A percentile compares a stretch with the other conserved stretches of the same genome.
phyloP scores from a whole-genome alignment of 2,888 invertebrate species.

The Xiphydria camelus region DNA sequence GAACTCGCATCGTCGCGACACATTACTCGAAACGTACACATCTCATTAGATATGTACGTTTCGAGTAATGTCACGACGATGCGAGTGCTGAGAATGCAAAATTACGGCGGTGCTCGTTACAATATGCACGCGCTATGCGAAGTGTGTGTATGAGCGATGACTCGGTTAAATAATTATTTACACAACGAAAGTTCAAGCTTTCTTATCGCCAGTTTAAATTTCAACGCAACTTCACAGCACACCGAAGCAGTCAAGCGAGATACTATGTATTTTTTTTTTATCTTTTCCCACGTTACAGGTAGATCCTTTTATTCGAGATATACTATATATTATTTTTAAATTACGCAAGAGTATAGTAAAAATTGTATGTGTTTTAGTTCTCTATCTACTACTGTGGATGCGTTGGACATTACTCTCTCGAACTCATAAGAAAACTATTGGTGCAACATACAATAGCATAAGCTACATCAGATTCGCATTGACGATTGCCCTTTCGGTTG shows the following conservation, averaged over 20 bases:
- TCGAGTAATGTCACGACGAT: conserved; percentile 24
- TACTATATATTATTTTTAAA: conserved; percentile 27
- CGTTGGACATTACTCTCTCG: conserved; percentile 10
- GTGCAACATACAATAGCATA: conserved; percentile 17
- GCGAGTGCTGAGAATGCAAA: no score
- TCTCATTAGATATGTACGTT: conserved; percentile 27
- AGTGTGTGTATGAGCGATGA: no score
- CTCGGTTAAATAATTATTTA: no score
- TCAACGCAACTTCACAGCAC: conserved; percentile 29
- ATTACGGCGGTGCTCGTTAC: no score
- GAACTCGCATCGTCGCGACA: no score
- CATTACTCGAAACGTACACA: no score
- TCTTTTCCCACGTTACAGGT: conserved; percentile 16
- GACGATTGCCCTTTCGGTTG: no score
- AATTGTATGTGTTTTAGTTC: conserved; percentile 23
- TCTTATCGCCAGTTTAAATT: conserved; percentile 10
- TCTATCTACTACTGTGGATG: conserved; percentile 18
- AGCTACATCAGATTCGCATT: conserved; percentile 14
- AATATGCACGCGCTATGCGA: no score
- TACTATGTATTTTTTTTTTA: conserved; percentile 7
- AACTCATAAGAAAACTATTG: conserved; percentile 21
- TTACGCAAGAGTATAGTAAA: conserved; percentile 38
- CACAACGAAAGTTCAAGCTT: conserved; percentile 40
- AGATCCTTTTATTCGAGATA: conserved; percentile 19
- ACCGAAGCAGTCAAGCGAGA: conserved; percentile 25